These are phyloP conservation scores for Agrotis puta DNA, from an alignment of 2,888 invertebrate species.

Conservation along the genomic window DNA sequence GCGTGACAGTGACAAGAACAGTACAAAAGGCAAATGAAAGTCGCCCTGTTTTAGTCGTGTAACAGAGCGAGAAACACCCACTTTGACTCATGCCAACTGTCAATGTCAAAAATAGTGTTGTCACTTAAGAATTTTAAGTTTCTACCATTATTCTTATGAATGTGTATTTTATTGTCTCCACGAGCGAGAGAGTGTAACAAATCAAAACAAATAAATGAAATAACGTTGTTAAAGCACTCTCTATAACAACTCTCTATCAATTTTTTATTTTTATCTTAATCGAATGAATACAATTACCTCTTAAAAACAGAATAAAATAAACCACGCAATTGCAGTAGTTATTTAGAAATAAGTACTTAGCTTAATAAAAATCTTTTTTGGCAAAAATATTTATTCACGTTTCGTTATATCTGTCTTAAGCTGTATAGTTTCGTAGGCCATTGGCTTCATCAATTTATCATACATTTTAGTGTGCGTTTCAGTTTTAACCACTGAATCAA, in stretches of 20 bases:
- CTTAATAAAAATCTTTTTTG: background rate
- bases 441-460: constrained; percentile 11
- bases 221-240: too few species aligned
- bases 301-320: too few species aligned
- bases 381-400: constrained; percentile 30
- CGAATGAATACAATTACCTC: too few species aligned
- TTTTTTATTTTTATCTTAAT: too few species aligned
- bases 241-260: too few species aligned
- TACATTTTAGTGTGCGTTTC: constrained; percentile 12
- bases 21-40: background rate
- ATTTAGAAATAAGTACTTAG: too few species aligned
- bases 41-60: constrained; percentile 4
- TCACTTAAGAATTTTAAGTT: background rate
- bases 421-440: background rate
- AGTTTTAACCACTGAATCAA: constrained; percentile 35
- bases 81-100: constrained; percentile 35
- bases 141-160: too few species aligned
- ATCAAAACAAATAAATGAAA: too few species aligned
- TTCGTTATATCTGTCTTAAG: background rate
- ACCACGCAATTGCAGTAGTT: too few species aligned
- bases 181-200: too few species aligned
- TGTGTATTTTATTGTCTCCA: too few species aligned
- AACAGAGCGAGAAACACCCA: constrained; percentile 37
- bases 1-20: constrained; percentile 1
- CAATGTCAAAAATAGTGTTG: constrained; percentile 34